Conservation (phyloP, 2,113 vertebrate genomes). For the Syngnathus floridae region DNA sequence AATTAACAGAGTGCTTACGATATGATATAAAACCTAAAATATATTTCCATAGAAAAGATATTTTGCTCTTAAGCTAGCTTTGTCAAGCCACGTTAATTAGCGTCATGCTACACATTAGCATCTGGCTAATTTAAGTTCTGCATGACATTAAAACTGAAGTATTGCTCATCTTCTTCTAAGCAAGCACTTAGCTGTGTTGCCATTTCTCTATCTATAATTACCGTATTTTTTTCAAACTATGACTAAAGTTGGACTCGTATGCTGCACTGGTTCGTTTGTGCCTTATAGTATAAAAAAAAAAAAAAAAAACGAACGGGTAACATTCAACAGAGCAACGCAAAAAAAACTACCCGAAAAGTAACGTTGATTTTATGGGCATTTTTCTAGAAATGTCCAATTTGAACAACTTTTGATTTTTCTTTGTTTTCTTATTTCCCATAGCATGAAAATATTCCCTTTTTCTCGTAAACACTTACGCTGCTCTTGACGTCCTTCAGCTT, state of each 20-base stretch:
- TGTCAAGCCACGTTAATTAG: not conserved
- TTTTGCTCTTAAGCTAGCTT: not conserved
- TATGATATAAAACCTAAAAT: not conserved
- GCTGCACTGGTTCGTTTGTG: no score
- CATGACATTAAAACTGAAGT: not conserved
- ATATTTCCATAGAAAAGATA: not conserved
- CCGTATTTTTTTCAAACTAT: no score
- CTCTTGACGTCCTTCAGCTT: slow-evolving; percentile 97
- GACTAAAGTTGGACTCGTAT: no score
- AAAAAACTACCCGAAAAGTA: no score
- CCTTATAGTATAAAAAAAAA: no score
- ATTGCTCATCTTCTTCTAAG: no score
- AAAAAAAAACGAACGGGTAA: no score
- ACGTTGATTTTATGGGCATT: no score
- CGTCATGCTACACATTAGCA: not conserved
- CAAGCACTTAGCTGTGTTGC: no score
- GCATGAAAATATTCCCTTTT: not conserved
- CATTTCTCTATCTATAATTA: no score
- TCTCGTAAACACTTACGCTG: slow-evolving; percentile 77
- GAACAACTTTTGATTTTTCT: not conserved
- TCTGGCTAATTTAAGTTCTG: not conserved
- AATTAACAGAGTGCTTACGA: no score
- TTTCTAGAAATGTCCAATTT: not conserved
- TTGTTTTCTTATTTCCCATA: not conserved
- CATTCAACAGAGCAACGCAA: not conserved